These are phyloP conservation scores for Peromyscus polionotus DNA, from an alignment of 2,113 vertebrate species.

Conservation along the genomic window DNA sequence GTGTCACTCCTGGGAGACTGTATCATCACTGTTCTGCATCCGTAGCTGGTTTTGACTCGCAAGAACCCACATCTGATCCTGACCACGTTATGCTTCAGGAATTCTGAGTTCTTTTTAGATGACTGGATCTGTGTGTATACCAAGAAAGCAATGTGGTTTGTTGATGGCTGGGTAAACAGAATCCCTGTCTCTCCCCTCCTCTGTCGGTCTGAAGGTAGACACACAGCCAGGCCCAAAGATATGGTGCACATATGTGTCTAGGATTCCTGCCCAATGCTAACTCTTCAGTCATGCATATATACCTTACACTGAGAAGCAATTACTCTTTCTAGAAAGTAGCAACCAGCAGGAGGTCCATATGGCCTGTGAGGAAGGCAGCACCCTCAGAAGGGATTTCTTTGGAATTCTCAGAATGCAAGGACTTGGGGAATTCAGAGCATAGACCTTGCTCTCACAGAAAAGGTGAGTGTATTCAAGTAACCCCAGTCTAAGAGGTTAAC, in stretches of 20 bases:
- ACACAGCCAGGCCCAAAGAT: not conserved
- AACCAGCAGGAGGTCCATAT: not conserved
- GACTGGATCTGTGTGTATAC: not conserved
- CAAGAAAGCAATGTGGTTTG: not conserved
- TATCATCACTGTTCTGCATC: not conserved
- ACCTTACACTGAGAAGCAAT: not conserved
- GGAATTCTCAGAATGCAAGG: not conserved
- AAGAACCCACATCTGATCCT: not conserved
- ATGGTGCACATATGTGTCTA: not conserved
- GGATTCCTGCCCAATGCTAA: not conserved
- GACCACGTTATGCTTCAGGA: constrained; percentile 35
- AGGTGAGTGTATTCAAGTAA: not conserved
- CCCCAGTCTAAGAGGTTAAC: not conserved
- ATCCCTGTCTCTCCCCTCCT: not conserved
- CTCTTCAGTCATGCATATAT: not conserved
- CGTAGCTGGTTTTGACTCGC: not conserved
- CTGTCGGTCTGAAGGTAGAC: not conserved
- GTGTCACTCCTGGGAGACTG: not conserved
- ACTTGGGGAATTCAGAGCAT: not conserved
- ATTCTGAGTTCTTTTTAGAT: constrained; percentile 33
- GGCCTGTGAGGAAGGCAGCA: not conserved
- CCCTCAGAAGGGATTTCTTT: not conserved
- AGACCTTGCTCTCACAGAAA: not conserved
- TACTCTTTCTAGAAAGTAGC: not conserved
- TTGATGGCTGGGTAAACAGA: constrained; percentile 38